Percentiles rank a stretch among this genome's conserved stretches.
These are phyloP conservation scores for Penaeus vannamei DNA, from an alignment of 1,140 invertebrate genomes.

Conservation along the genomic window DNA sequence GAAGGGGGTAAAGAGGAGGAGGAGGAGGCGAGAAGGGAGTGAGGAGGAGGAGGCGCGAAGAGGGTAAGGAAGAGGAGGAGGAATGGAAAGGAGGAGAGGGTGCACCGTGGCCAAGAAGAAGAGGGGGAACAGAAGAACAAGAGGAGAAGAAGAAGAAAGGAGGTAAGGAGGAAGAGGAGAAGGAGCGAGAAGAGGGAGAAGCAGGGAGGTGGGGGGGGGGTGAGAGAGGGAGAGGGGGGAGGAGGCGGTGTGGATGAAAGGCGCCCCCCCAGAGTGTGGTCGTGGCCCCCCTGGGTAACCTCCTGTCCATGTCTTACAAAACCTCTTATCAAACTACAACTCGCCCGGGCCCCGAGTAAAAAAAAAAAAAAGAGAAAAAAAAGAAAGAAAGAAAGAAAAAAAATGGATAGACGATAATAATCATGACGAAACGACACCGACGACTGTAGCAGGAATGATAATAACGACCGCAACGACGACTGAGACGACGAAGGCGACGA, in stretches of 20 bases:
- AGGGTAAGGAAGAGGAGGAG: neutral
- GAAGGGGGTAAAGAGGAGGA: neutral
- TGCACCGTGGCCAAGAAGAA: neutral
- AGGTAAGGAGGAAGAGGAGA: neutral
- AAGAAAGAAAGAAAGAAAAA: too few relatives aligned
- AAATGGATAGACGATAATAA: too few relatives aligned
- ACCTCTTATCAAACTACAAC: conserved; percentile 10
- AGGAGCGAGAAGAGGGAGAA: neutral
- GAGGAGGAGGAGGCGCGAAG: neutral
- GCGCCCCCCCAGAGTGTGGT: conserved; percentile 49
- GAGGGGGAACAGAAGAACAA: neutral
- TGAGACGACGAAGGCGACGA: too few relatives aligned
- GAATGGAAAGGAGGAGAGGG: neutral
- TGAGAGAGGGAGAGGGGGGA: neutral
- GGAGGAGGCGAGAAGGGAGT: neutral
- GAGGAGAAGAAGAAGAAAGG: neutral
- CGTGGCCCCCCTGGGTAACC: conserved; percentile 32
- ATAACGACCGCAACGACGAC: too few relatives aligned
- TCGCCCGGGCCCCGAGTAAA: neutral
- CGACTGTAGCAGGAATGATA: too few relatives aligned
- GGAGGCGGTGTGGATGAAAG: conserved; percentile 51
- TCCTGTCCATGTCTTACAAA: conserved; percentile 14
- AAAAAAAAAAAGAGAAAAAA: too few relatives aligned
- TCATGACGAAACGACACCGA: too few relatives aligned
- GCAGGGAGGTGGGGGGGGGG: neutral